Conservation (phyloP, 2,888 invertebrate genomes). For the Gasteruption jaculator region DNA sequence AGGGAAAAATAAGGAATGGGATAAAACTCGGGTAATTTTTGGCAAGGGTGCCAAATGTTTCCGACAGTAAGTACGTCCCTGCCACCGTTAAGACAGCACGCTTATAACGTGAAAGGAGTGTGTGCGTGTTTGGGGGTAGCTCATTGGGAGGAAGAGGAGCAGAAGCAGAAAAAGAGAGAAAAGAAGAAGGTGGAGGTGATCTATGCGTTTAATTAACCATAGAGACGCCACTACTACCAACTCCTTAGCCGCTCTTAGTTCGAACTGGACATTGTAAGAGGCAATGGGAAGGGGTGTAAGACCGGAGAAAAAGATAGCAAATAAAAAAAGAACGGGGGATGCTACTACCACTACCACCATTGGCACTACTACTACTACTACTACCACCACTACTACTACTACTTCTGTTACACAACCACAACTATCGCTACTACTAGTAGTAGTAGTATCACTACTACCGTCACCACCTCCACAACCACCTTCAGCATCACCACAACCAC, state of each 20-base stretch:
- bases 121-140: constrained; percentile 29
- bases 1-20: too few relatives aligned
- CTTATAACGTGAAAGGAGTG: constrained; percentile 30
- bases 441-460: too few relatives aligned
- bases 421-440: too few relatives aligned
- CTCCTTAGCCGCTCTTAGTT: constrained; percentile 46
- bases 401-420: too few relatives aligned
- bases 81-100: constrained; percentile 23
- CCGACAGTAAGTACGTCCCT: too few relatives aligned
- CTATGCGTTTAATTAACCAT: constrained; percentile 51
- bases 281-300: constrained; percentile 21
- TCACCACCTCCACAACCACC: too few relatives aligned
- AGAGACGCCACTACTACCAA: constrained; percentile 46
- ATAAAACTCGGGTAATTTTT: too few relatives aligned
- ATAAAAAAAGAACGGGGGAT: constrained; percentile 6
- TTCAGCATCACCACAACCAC: too few relatives aligned
- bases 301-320: constrained; percentile 19
- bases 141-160: constrained; percentile 12
- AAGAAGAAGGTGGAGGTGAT: constrained; percentile 38
- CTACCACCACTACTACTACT: too few relatives aligned
- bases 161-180: constrained; percentile 19
- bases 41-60: too few relatives aligned
- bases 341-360: too few relatives aligned
- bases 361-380: too few relatives aligned
- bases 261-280: constrained; percentile 34